Conservation (phyloP, 2,888 invertebrate species). For the Pachycephus smyrnensis region DNA sequence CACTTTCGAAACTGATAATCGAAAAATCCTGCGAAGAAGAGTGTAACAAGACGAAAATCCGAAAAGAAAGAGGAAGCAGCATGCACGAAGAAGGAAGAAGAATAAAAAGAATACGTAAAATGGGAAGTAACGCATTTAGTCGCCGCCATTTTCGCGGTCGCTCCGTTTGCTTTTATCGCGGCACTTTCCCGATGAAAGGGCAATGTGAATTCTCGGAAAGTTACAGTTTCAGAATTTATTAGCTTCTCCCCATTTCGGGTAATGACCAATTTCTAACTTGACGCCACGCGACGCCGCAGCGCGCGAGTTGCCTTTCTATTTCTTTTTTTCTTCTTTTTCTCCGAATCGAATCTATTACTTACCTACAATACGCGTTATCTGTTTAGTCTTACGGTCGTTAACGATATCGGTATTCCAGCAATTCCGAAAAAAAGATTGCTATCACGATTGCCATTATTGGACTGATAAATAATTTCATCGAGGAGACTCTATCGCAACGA, state of each 20-base stretch:
- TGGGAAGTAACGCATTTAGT: slow-evolving; percentile 11
- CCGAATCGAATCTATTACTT: not conserved
- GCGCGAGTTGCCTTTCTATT: not conserved
- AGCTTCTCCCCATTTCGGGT: not conserved
- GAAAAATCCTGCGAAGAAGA: slow-evolving; percentile 2
- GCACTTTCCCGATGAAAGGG: slow-evolving; percentile 16
- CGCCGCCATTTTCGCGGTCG: not conserved
- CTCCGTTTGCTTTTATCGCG: slow-evolving; percentile 9
- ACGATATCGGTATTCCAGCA: not conserved
- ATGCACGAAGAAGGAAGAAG: not conserved
- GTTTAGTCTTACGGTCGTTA: not conserved
- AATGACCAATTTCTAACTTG: not conserved
- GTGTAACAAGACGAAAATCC: slow-evolving; percentile 9
- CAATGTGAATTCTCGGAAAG: not conserved
- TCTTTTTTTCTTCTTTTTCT: not conserved
- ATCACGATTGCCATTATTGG: not conserved
- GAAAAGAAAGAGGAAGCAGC: slow-evolving; percentile 9
- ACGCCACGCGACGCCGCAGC: not conserved
- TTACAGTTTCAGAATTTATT: not conserved
- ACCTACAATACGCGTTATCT: not conserved
- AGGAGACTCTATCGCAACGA: not conserved
- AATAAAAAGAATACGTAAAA: slow-evolving; percentile 16
- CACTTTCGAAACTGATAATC: not conserved
- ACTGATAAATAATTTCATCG: not conserved
- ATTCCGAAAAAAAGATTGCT: not conserved